Evolutionary conservation across 1,140 invertebrate species (phyloP), one percentile per base, ranked within the genome.

Genomic region (Latrodectus geometricus): DNA sequence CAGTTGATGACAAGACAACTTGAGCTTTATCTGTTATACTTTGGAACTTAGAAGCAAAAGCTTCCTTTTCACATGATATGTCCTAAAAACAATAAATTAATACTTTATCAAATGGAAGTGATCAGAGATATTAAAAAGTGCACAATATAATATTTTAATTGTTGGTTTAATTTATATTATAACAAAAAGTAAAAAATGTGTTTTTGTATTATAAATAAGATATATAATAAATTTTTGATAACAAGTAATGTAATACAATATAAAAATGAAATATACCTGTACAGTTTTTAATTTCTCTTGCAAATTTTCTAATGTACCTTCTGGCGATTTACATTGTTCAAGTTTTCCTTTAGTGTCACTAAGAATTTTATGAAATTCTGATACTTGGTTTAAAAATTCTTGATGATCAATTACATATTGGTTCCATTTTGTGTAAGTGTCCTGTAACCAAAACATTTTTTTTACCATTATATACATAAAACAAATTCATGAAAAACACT

Each of bases 1-100:
- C 95, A 0, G 97, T 99, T 89, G 98, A 98, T 0, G 96, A 96
- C 86, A 98, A 91, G n/a, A 98, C 96, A 89, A 94, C 94, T 91
- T 98, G 97, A 0, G 96, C 96, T 88, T 96, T 91, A 90, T 98
- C 97, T 21, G 98, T 94, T 49, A 97, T 93, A 80, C 94, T 94
- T 90, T 98, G 96, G 61, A 95, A 94, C 91, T 96, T 97, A 0
- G 94, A 94, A 89, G 96, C 96, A 8, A 97, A 97, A 92, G 97
- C 96, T 89, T 99, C 97, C 91, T 98, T 97, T 56, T 94, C 94
- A 14, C 97, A 90, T 21, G 98, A 91, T 54, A 98, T 91, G 90
- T 97, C 96, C 91, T 97, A 94, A 23, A 89, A 88, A 78, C 76
- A 88, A 87, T 48, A 78, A 61, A 48, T 9, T 20, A 35, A 3